These are phyloP conservation scores for Acromyrmex heyeri DNA, from an alignment of 1,140 invertebrate genomes.

Conservation along the genomic window DNA sequence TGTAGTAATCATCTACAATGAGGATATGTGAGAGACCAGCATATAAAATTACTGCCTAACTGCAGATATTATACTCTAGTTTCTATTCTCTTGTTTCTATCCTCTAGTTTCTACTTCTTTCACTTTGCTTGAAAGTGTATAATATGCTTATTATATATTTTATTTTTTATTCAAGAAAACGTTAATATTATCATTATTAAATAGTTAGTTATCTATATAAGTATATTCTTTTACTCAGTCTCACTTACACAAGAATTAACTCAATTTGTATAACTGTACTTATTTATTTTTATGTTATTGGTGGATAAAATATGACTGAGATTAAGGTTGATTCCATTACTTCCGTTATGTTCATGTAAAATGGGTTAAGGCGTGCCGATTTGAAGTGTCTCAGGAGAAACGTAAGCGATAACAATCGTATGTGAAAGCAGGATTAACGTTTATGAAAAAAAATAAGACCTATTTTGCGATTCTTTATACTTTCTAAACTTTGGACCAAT, in stretches of 20 bases:
- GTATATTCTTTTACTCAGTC: neutral
- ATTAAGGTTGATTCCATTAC: neutral
- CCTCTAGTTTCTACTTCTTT: neutral
- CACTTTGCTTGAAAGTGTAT: neutral
- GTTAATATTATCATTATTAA: neutral
- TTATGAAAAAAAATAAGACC: slow-evolving; percentile 31
- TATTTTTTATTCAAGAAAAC: neutral
- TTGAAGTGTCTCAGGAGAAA: slow-evolving; percentile 24
- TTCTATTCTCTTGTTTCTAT: no score
- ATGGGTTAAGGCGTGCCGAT: slow-evolving; percentile 23
- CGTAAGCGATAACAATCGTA: slow-evolving; percentile 57
- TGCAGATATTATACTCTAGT: neutral
- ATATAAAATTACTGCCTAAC: neutral
- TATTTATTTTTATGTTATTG: neutral
- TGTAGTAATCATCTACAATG: neutral
- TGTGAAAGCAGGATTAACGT: slow-evolving; percentile 19
- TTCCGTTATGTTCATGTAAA: slow-evolving; percentile 5
- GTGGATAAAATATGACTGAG: neutral
- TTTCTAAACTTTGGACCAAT: slow-evolving; percentile 72
- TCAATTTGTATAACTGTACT: slow-evolving; percentile 5
- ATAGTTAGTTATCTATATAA: neutral
- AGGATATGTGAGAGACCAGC: neutral
- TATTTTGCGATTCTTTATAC: slow-evolving; percentile 16
- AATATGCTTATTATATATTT: neutral
- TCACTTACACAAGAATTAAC: neutral